These are phyloP conservation scores for Nomada lathburiana DNA, from an alignment of 2,888 invertebrate species.

Conservation along the genomic window DNA sequence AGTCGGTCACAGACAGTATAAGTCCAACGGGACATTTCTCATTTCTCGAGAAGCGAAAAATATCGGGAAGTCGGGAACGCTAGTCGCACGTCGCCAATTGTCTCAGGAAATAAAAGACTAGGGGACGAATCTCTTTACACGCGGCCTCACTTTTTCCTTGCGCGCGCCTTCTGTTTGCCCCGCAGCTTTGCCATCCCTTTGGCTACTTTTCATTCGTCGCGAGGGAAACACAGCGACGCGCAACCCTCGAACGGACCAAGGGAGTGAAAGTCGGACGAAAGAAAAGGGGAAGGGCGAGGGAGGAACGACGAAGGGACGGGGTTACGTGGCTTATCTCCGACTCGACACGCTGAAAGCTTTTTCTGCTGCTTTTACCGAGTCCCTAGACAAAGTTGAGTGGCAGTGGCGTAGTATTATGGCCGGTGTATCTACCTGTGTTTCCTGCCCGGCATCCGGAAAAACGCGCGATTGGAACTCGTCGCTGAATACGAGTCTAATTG, in stretches of 20 bases:
- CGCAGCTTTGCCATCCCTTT: not conserved
- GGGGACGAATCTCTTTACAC: slow-evolving; percentile 2
- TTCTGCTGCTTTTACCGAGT: slow-evolving; percentile 39
- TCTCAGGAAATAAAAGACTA: slow-evolving; percentile 19
- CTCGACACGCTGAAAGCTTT: slow-evolving; percentile 38
- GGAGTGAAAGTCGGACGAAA: not conserved
- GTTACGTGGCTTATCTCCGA: slow-evolving; percentile 63
- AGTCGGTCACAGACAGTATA: no score
- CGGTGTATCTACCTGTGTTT: slow-evolving; percentile 7
- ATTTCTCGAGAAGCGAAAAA: no score
- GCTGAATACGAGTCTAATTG: slow-evolving; percentile 54
- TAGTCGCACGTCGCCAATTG: slow-evolving; percentile 18
- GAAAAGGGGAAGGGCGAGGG: not conserved
- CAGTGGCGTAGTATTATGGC: slow-evolving; percentile 7
- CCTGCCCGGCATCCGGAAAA: slow-evolving; percentile 20
- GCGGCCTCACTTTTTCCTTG: not conserved
- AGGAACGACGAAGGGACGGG: slow-evolving; percentile 1
- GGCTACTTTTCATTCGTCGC: not conserved
- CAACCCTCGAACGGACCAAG: slow-evolving; percentile 7
- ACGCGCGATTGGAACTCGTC: slow-evolving; percentile 26
- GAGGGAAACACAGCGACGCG: slow-evolving; percentile 2
- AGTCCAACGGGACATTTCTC: no score
- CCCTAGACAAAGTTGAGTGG: slow-evolving; percentile 58
- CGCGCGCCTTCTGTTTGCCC: not conserved
- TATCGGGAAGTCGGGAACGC: no score